A percentile compares a stretch with the other conserved stretches of the same genome.
Evolutionary conservation across 2,888 invertebrate species (phyloP).

Genomic region (Urechis unicinctus): DNA sequence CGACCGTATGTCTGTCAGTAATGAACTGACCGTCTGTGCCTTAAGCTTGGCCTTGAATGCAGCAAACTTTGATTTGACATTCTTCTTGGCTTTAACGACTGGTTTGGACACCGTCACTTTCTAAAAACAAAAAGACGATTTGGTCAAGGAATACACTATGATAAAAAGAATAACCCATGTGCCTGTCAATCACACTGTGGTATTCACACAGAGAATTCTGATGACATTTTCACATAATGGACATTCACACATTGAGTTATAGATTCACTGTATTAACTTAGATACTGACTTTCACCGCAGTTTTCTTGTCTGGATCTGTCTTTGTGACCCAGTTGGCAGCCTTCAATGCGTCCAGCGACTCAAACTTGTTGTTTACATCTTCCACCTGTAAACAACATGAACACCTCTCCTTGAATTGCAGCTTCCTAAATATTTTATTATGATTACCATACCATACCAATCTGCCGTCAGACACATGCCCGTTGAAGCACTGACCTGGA

Average conservation of each 20-base stretch:
- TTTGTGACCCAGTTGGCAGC: conserved; percentile 32
- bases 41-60: conserved; percentile 37
- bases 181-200: no score
- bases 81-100: conserved; percentile 1
- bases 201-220: no score
- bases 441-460: no score
- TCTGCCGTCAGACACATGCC: no score
- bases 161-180: no score
- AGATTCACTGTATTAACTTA: not conserved
- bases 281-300: conserved; percentile 4
- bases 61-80: conserved; percentile 36
- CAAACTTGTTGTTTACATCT: conserved; percentile 43
- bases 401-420: not conserved
- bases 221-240: no score
- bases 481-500: conserved; percentile 44
- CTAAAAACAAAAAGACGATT: not conserved
- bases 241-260: not conserved
- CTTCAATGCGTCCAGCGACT: conserved; percentile 29
- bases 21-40: conserved; percentile 21
- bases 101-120: conserved; percentile 14
- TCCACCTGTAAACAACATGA: conserved; percentile 42
- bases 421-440: not conserved
- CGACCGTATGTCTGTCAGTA: no score
- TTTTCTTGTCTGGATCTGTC: conserved; percentile 6
- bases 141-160: no score